Base-by-base conservation (phyloP, 2,113 vertebrate species). In the Murina feae region DNA sequence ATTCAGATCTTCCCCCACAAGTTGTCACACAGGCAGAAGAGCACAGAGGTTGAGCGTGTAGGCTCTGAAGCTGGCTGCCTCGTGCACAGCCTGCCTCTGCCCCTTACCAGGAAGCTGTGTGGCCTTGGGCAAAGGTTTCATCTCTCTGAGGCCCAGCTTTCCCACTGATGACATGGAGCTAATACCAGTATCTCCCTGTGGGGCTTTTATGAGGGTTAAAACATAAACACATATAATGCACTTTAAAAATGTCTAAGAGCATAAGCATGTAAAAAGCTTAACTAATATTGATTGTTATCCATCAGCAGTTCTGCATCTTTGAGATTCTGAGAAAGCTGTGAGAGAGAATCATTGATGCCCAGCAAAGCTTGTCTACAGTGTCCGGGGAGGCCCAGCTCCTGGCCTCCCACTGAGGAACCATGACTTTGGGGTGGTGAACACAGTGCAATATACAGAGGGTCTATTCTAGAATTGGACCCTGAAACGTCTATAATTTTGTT, bases 1-100 rank as follows among this genome's bases (percentile, higher is more conserved):
- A 85, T 53, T 78, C 32, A 82, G 37, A 76, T 44, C 37, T 39
- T 49, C 55, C 35, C 42, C 63, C 47, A 65, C 5, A 16, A 78
- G n/a, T 9, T 51, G 42, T 7, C 1, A n/a, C 9, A 13, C 10
- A 28, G 85, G 47, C 32, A 85, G 35, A 21, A 30, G 0, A 47
- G 21, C 58, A 25, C 5, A 8, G n/a, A 2, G 2, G 63, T 74
- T 51, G 35, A 47, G 66, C 1, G 0, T 0, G 10, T 0, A 13
- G 32, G 32, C 37, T 47, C 39, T 18, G 23, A 37, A 37, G 42
- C 32, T 25, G 65, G 63, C 58, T 35, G 25, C 82, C 44, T 71
- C 66, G 0, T 9, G 44, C 39, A 58, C 25, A 75, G 18, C 21
- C 68, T 35, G 21, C 44, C 42, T 65, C 32, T 35, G 35, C 9